Conservation (phyloP, 2,797 vertebrate genomes). For the Anabacerthia variegaticeps region DNA sequence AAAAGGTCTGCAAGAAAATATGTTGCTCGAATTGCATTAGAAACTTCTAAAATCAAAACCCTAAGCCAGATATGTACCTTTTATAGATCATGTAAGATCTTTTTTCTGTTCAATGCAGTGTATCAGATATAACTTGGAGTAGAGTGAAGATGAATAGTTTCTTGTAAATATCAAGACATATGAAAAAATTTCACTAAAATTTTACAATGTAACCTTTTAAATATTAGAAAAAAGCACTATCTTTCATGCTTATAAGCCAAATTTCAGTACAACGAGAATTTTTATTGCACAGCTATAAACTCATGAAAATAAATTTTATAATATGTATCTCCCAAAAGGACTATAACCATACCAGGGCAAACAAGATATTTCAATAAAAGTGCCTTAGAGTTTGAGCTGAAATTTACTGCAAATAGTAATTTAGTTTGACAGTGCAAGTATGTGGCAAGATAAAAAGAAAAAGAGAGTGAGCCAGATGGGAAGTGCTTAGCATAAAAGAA, state of each 20-base stretch:
- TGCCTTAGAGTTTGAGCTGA: background rate
- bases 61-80: background rate
- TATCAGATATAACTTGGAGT: background rate
- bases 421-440: conserved; percentile 13
- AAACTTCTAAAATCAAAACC: background rate
- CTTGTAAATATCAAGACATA: background rate
- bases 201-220: background rate
- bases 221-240: background rate
- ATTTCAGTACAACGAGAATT: background rate
- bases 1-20: background rate
- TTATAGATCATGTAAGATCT: background rate
- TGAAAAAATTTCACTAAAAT: background rate
- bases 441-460: background rate
- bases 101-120: background rate
- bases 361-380: conserved; percentile 49
- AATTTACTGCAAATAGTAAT: conserved; percentile 46
- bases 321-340: conserved; percentile 19
- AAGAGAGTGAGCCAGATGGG: background rate
- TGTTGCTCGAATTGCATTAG: background rate
- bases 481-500: background rate
- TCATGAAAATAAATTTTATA: conserved; percentile 15
- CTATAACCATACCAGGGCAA: conserved; percentile 7
- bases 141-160: background rate
- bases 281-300: background rate
- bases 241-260: background rate